phyloP scores from a whole-genome alignment of 2,888 invertebrate genomes.

The Napeogenes sylphis region DNA sequence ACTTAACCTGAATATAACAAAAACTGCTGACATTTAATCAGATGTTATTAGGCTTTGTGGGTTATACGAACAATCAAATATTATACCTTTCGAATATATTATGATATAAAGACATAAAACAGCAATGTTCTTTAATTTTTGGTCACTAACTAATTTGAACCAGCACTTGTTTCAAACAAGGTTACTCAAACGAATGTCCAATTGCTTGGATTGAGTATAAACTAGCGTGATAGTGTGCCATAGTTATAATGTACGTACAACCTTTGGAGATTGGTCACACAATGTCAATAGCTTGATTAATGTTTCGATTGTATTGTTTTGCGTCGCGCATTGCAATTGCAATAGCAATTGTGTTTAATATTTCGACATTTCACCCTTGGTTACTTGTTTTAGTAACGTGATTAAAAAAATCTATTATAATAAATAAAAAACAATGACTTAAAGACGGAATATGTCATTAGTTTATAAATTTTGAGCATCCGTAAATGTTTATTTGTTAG shows the following conservation, averaged over 20 bases:
- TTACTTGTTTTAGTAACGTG: conserved; percentile 1
- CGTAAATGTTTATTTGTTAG: too few relatives aligned
- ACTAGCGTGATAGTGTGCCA: conserved; percentile 8
- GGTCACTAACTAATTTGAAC: too few relatives aligned
- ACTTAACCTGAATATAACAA: conserved; percentile 1
- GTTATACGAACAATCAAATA: conserved; percentile 12
- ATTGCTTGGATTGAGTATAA: conserved; percentile 10
- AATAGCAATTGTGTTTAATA: conserved; percentile 48
- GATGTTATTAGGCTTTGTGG: conserved; percentile 22
- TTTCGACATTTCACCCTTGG: conserved; percentile 34
- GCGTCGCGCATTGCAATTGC: conserved; percentile 43
- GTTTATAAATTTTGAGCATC: too few relatives aligned
- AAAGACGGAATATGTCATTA: too few relatives aligned
- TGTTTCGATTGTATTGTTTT: conserved; percentile 51
- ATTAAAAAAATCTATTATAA: background rate
- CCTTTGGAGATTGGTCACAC: conserved; percentile 33
- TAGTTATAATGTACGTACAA: conserved; percentile 10
- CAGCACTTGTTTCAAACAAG: background rate
- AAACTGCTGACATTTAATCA: conserved; percentile 29
- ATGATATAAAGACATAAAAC: background rate
- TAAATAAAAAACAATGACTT: too few relatives aligned
- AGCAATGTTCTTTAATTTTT: too few relatives aligned
- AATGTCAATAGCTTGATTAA: conserved; percentile 28
- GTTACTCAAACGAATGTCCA: conserved; percentile 17
- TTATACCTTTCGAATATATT: background rate